Evolutionary conservation across 1,140 invertebrate species (phyloP), one percentile per base, ranked within the genome.

Genomic region (Agraylea sexmaculata): DNA sequence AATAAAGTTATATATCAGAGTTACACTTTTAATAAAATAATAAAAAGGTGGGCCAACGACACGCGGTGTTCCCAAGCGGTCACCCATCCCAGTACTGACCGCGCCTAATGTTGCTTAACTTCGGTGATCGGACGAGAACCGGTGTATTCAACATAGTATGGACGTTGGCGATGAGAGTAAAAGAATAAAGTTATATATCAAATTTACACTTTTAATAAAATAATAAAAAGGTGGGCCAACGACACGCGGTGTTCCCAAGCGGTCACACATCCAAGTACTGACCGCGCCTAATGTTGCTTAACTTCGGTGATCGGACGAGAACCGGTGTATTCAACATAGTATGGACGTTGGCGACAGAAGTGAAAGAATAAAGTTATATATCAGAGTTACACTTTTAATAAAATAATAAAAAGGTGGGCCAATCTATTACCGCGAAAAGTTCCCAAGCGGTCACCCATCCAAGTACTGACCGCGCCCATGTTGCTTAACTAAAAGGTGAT

Each of bases 391-490:
- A n/a, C n/a, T n/a, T n/a, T n/a, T n/a, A n/a, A n/a, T n/a, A n/a
- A n/a, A n/a, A n/a, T n/a, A n/a, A n/a, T n/a, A n/a, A n/a, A n/a
- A n/a, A n/a, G n/a, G n/a, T n/a, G n/a, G n/a, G n/a, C n/a, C n/a
- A n/a, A n/a, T n/a, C n/a, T n/a, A n/a, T n/a, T n/a, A n/a, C n/a
- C n/a, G n/a, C n/a, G n/a, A n/a, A n/a, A n/a, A n/a, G 42, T 47
- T 47, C 42, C 46, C 46, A 47, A 41, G 46, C 46, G 46, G 46
- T 47, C 46, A 47, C 46, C 46, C 46, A 47, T 47, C 46, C 46
- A 47, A 47, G 46, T 43, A 47, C 46, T 47, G 37, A 40, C 46
- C 42, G 46, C 42, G 42, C 46, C 46, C 46, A 47, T n/a, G n/a
- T n/a, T n/a, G n/a, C n/a, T n/a, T n/a, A n/a, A n/a, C n/a, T n/a